These are phyloP conservation scores for Danio tinwini DNA, from an alignment of 2,797 vertebrate species.

Conservation along the genomic window DNA sequence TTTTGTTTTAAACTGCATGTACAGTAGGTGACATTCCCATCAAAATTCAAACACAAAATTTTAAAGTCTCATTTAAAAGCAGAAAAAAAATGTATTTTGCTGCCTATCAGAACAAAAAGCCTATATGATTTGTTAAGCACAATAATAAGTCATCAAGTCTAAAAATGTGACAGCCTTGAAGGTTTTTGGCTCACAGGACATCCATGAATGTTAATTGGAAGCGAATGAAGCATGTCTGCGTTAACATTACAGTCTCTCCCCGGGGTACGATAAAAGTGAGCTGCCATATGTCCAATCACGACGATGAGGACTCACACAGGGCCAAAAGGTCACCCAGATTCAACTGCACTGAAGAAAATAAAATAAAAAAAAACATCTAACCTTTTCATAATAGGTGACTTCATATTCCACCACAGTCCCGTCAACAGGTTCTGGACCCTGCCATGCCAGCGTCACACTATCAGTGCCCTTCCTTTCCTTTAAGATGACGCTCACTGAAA, in stretches of 20 bases:
- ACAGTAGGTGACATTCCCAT: background rate
- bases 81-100: background rate
- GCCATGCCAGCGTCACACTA: constrained; percentile 86
- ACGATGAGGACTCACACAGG: constrained; percentile 4
- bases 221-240: constrained; percentile 37
- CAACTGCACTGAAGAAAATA: constrained; percentile 9
- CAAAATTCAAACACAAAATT: background rate
- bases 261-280: constrained; percentile 53
- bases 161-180: constrained; percentile 29
- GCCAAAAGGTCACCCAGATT: constrained; percentile 41
- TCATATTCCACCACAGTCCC: constrained; percentile 83
- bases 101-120: background rate
- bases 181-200: constrained; percentile 24
- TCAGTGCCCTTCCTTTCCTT: constrained; percentile 85
- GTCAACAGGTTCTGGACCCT: constrained; percentile 80
- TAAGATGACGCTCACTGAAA: constrained; percentile 78
- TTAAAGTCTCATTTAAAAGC: background rate
- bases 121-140: constrained; percentile 7
- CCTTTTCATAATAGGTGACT: constrained; percentile 88
- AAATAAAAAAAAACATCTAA: constrained; percentile 62
- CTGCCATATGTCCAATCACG: constrained; percentile 54
- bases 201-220: constrained; percentile 50
- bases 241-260: constrained; percentile 53
- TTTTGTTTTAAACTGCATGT: too few species aligned
- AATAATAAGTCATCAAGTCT: constrained; percentile 13